Evolutionary conservation across 2,888 invertebrate genomes (phyloP).

Genomic region (Drosophila mettleri): DNA sequence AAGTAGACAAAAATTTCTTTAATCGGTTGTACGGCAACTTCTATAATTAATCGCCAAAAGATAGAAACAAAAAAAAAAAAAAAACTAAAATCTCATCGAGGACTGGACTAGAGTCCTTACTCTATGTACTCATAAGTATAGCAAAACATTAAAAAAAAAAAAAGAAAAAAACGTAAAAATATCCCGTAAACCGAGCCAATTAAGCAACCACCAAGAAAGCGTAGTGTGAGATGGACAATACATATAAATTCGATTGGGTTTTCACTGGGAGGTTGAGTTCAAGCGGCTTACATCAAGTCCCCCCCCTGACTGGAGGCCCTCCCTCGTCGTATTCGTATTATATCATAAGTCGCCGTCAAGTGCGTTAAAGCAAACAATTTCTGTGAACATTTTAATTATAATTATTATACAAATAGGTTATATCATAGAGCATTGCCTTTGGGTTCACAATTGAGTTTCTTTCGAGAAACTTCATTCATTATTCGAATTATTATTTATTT

Average conservation of each 20-base stretch:
- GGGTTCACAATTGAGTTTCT: constrained; percentile 42
- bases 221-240: constrained; percentile 64
- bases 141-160: constrained; percentile 8
- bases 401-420: constrained; percentile 51
- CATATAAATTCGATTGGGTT: constrained; percentile 41
- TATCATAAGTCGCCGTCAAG: constrained; percentile 61
- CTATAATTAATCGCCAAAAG: background rate
- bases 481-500: constrained; percentile 19
- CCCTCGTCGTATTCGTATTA: constrained; percentile 34
- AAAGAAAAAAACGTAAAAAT: too few relatives aligned
- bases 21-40: constrained; percentile 3
- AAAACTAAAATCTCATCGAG: background rate
- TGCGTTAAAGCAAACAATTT: constrained; percentile 69
- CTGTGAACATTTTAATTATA: constrained; percentile 58
- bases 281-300: constrained; percentile 11
- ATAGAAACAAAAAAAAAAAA: too few relatives aligned
- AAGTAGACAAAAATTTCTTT: background rate
- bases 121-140: constrained; percentile 15
- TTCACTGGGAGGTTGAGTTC: constrained; percentile 10
- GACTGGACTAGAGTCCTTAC: background rate
- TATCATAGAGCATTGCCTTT: constrained; percentile 31
- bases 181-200: constrained; percentile 52
- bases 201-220: constrained; percentile 47
- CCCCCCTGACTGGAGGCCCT: constrained; percentile 5
- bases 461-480: background rate